A percentile compares a stretch with the other conserved stretches of the same genome.
Evolutionary conservation across 1,140 invertebrate genomes (phyloP).

Genomic region (Belonocnema kinseyi): DNA sequence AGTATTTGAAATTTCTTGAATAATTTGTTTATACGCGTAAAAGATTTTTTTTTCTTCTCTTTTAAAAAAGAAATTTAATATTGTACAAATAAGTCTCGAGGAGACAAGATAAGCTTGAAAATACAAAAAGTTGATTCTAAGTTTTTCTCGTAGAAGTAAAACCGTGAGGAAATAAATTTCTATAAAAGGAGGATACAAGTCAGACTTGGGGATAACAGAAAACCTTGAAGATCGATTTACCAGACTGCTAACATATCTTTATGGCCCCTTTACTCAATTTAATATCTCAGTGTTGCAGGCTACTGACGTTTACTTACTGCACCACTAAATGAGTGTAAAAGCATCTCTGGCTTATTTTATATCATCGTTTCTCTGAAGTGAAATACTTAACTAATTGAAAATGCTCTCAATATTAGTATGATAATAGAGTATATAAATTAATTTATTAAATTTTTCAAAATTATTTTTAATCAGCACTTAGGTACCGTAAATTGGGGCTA

Average conservation of each 20-base stretch:
- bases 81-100: no score
- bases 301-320: neutral
- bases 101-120: neutral
- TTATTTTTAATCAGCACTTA: no score
- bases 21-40: no score
- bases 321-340: neutral
- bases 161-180: constrained; percentile 9
- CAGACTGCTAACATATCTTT: constrained; percentile 30
- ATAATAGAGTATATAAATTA: no score
- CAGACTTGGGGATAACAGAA: neutral
- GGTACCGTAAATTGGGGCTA: no score
- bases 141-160: constrained; percentile 31
- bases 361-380: neutral
- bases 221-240: constrained; percentile 30
- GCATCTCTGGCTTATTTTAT: neutral
- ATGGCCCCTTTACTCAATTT: constrained; percentile 5
- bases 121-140: neutral
- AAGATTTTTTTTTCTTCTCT: no score
- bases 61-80: no score
- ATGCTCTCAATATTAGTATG: no score
- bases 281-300: constrained; percentile 5
- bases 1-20: no score
- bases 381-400: neutral
- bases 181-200: constrained; percentile 16
- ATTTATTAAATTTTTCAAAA: no score